A percentile compares a stretch with the other conserved stretches of the same genome.
Evolutionary conservation across 2,113 vertebrate genomes (phyloP).

Genomic region (Sapayoa aenigma): DNA sequence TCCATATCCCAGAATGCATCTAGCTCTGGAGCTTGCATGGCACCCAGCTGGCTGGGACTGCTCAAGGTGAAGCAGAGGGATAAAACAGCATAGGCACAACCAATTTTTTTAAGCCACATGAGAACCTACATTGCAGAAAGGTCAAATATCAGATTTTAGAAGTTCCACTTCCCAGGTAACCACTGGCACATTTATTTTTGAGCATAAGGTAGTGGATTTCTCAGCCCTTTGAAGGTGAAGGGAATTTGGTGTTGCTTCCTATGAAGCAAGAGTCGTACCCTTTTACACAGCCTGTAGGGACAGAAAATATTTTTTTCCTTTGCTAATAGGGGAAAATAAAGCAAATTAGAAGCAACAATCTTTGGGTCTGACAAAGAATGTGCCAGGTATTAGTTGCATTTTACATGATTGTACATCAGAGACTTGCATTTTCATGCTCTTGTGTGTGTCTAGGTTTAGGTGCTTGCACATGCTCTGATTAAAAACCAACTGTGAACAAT

Average conservation of each 20-base stretch:
- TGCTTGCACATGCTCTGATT: conserved; percentile 18
- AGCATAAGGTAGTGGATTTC: not conserved
- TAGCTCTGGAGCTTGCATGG: not conserved
- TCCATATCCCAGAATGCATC: not conserved
- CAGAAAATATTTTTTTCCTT: conserved; percentile 5
- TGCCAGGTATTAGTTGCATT: not conserved
- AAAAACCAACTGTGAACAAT: conserved; percentile 19
- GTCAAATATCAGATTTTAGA: conserved; percentile 7
- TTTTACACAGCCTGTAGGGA: not conserved
- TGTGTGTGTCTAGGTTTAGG: not conserved
- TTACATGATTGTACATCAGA: not conserved
- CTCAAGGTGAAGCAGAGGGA: not conserved
- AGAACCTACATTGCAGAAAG: not conserved
- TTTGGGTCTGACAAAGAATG: not conserved
- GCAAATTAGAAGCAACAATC: not conserved
- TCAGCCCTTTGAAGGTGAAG: not conserved
- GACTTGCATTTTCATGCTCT: not conserved
- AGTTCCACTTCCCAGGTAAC: not conserved
- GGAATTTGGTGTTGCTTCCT: not conserved
- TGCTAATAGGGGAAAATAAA: not conserved
- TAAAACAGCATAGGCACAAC: not conserved
- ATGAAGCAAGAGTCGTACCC: not conserved
- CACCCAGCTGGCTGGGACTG: not conserved
- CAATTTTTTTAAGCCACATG: not conserved
- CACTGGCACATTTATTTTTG: not conserved